Base-by-base conservation (phyloP, 2,888 invertebrate genomes). In the Euphydryas editha region DNA sequence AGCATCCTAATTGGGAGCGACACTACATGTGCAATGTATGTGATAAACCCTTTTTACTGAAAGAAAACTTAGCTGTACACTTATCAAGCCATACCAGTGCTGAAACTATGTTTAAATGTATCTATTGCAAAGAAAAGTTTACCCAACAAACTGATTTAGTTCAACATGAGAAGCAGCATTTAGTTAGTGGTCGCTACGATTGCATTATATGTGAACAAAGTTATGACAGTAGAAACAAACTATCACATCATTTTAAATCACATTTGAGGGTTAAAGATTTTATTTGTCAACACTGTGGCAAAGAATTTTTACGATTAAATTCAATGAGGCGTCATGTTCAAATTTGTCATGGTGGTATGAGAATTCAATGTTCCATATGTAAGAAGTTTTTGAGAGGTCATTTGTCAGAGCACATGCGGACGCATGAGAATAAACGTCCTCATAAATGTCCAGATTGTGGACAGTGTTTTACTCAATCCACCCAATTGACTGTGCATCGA, bases 401-500 rank as follows among this genome's bases (percentile, higher is more conserved):
- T 81, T 88, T 97, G 72, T 94, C 96, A 18, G 96, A 96, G 77
- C 97, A 97, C 81, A 95, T 97, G 95, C 93, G 97, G 47, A 96
- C 95, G 0, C 97, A 97, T 85, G 94, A 94, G 42, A 95, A 96
- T 51, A 94, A 95, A 67, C 95, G 96, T 70, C 96, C 97, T 0
- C 96, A 96, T 81, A 94, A 95, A 37, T 98, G 97, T 76, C 94
- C 95, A 0, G 95, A 95, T 7, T 98, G 97, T 81, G 95, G 96
- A 2, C 95, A 96, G 59, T 89, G 95, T 37, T 98, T 98, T 77
- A 96, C 96, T 0, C 97, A 97, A 81, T 95, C 96, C 69, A 97
- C 97, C 0, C 97, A 98, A 80, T 85, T 97, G 71, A 97, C 95
- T 13, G 97, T 97, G 0, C 97, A 98, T 76, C 95, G 95, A 79